phyloP scores from a whole-genome alignment of 2,113 vertebrate genomes.

The Clarias magur region DNA sequence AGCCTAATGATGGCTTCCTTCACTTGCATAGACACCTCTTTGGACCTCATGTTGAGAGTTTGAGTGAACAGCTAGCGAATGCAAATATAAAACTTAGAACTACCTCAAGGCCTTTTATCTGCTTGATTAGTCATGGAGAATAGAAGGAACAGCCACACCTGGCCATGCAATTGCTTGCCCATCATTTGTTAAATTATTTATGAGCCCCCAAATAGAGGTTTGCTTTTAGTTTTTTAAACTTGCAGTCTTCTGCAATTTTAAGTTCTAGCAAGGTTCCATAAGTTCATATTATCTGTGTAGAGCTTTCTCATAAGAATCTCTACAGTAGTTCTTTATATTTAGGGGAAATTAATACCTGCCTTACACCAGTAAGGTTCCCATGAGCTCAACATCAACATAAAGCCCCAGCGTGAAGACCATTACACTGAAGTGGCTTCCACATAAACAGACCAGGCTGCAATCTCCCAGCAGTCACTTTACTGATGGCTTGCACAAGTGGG shows the following conservation, averaged over 20 bases:
- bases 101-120: no score
- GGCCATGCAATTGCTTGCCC: no score
- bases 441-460: slow-evolving; percentile 41
- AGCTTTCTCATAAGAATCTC: not conserved
- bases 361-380: slow-evolving; percentile 10
- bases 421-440: slow-evolving; percentile 43
- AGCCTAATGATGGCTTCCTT: no score
- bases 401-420: slow-evolving; percentile 37
- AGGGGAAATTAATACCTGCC: not conserved
- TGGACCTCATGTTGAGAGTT: no score
- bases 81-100: no score
- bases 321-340: not conserved
- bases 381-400: slow-evolving; percentile 36
- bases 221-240: not conserved
- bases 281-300: not conserved
- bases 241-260: not conserved
- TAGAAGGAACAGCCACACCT: no score
- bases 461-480: slow-evolving; percentile 34
- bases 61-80: no score
- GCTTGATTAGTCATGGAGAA: no score
- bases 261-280: not conserved
- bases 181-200: not conserved
- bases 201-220: not conserved
- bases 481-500: slow-evolving; percentile 36
- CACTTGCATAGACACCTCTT: no score